Base-by-base conservation (phyloP, 1,140 invertebrate genomes). In the Mya arenaria region DNA sequence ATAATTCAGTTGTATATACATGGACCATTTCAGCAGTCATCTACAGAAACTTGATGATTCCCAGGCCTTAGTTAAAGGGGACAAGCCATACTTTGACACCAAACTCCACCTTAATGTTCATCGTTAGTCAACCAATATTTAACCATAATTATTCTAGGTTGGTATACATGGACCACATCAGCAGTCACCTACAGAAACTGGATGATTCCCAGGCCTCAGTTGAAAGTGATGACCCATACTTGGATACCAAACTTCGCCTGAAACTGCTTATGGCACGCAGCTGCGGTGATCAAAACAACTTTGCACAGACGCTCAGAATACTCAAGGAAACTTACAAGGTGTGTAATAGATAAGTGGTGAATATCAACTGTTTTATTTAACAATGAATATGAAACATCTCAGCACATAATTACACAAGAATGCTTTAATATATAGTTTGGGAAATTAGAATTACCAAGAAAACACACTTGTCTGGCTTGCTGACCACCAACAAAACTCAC, bases 231-330 rank as follows among this genome's bases (percentile, higher is more conserved):
- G 81, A 89, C 48, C 71, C 83, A 41, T 89, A 91, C 60, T 66
- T 85, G 2, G 85, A 89, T 34, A 84, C 85, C 44, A 90, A 89
- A 80, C 65, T 92, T 17, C 74, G 78, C n/a, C 82, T 92, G 60
- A 83, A 82, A 37, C 85, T 92, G 19, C 71, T 77, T 13, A 90
- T 91, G 89, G 88, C 89, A 0, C 81, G 88, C 25, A 90, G 88
- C 62, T 89, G 88, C 52, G 72, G 72, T 34, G 60, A 85, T 23
- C 90, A 92, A 66, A 89, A 90, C 65, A 92, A 92, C 85, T 89
- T 86, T 72, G 85, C 85, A 23, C 78, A 92, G n/a, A 85, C 91
- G 23, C 71, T 91, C 15, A 82, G 85, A 37, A 88, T 91, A n/a
- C 84, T 92, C 30, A 80, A 87, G 30, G 81, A 89, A 25, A 90